Evolutionary conservation across 2,113 vertebrate species (phyloP).

Genomic region (Meles meles): DNA sequence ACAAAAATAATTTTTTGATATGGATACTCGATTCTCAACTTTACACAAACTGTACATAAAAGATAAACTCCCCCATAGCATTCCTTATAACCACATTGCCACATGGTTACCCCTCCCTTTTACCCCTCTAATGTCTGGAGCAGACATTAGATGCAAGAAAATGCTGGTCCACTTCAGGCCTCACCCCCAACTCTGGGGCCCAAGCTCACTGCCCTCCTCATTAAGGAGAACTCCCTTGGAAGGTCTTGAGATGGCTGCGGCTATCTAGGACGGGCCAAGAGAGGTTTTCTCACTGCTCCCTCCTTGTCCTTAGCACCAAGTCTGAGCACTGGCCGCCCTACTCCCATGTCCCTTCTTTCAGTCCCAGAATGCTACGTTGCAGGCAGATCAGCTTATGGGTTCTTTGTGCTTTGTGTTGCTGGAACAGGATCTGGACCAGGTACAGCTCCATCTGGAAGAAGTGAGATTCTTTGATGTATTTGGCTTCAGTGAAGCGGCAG

Average conservation of each 20-base stretch:
- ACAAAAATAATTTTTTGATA: not conserved
- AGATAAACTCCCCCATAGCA: not conserved
- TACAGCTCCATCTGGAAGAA: constrained; percentile 93
- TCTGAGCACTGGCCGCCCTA: not conserved
- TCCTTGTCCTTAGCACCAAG: not conserved
- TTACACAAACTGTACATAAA: constrained; percentile 11
- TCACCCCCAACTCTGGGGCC: not conserved
- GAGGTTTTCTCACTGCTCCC: not conserved
- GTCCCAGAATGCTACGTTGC: rapidly evolving
- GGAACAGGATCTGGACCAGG: constrained; percentile 90
- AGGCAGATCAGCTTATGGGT: not conserved
- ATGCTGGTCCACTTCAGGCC: not conserved
- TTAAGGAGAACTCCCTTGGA: not conserved
- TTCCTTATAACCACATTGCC: not conserved
- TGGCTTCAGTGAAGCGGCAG: constrained; percentile 91
- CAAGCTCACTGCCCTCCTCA: not conserved
- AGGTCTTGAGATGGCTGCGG: not conserved
- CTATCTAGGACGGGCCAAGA: not conserved
- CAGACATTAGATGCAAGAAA: not conserved
- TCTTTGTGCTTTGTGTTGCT: constrained; percentile 39
- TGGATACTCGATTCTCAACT: not conserved
- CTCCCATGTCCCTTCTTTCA: rapidly evolving
- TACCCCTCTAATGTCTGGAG: not conserved
- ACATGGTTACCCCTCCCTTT: not conserved
- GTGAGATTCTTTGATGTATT: constrained; percentile 98